Base-by-base conservation (phyloP, 2,113 vertebrate genomes). In the Vidua macroura region DNA sequence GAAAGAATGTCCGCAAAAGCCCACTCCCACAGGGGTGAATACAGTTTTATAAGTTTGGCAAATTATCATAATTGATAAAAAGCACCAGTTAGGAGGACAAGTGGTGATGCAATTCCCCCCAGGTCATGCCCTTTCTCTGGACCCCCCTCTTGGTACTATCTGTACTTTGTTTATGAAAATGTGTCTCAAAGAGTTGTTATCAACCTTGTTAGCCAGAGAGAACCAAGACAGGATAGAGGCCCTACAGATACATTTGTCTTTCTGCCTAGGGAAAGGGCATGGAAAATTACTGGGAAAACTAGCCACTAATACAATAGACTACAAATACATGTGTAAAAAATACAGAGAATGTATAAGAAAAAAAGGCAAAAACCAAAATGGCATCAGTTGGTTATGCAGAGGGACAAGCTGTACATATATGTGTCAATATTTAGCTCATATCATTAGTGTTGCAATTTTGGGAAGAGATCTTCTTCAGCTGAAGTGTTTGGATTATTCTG, bases 21-120 rank as follows among this genome's bases (percentile, higher is more conserved):
- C 24, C 41, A 55, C 7, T 1, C 9, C 12, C 16, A 24, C 1
- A 1, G 8, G 28, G 15, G 8, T 41, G 51, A n/a, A 41, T 13
- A 23, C 23, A 41, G 12, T 41, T 64, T 74, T 56, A 39, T n/a
- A 37, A 31, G 9, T 48, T 48, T 56, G 24, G n/a, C 12, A 49
- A 49, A 66, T 66, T 30, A n/a, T 6, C 19, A 74, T 56, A 48
- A 24, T n/a, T 74, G 24, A n/a, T 12, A 48, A 74, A 64, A 66
- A 64, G 3, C 28, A 41, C 19, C 30, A 30, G 10, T 56, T n/a
- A 49, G 43, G 30, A 66, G 70, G n/a, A n/a, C 28, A 56, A 66
- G 6, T 13, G n/a, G 23, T n/a, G 23, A 24, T 66, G 24, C 9
- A 55, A 39, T 56, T 31, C 2, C 18, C 22, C 10, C 27, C 19